A percentile compares a stretch with the other conserved stretches of the same genome.
Conservation (phyloP, 2,797 vertebrate genomes). For the Nothura maculosa region DNA sequence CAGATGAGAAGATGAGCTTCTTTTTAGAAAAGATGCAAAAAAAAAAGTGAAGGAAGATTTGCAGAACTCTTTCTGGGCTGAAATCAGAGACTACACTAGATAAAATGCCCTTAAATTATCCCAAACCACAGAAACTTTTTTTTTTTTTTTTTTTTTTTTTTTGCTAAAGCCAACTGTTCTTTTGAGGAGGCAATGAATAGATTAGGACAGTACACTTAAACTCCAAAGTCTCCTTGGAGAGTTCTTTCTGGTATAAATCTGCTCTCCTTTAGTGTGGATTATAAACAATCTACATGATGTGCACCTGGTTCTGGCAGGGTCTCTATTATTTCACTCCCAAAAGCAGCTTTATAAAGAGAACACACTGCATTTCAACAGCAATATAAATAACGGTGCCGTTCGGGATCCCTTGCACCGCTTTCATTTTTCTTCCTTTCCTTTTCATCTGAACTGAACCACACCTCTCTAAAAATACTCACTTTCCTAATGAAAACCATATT, state of each 20-base stretch:
- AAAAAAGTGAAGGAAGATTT: neutral
- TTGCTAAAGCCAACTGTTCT: conserved; percentile 14
- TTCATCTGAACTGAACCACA: conserved; percentile 78
- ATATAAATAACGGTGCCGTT: conserved; percentile 69
- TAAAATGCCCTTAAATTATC: conserved; percentile 58
- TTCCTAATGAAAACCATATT: conserved; percentile 87
- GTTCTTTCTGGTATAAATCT: conserved; percentile 54
- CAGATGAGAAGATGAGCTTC: neutral
- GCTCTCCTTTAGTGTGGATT: conserved; percentile 60
- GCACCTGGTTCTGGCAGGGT: conserved; percentile 53
- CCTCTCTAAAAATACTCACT: conserved; percentile 84
- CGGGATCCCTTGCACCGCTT: conserved; percentile 49
- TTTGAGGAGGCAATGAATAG: conserved; percentile 45
- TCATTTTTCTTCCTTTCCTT: conserved; percentile 64
- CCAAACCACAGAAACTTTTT: conserved; percentile 56
- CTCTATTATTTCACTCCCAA: conserved; percentile 57
- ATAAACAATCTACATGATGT: conserved; percentile 52
- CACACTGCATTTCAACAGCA: conserved; percentile 63
- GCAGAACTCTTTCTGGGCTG: neutral
- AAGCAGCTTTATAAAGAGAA: conserved; percentile 65
- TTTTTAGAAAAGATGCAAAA: neutral
- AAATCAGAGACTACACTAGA: conserved; percentile 22
- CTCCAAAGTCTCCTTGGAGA: conserved; percentile 43
- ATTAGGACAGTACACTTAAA: conserved; percentile 55
- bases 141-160: conserved; percentile 31